Evolutionary conservation across 1,140 invertebrate species (phyloP), one percentile per base, ranked within the genome.

Genomic region (Ectropis grisescens): DNA sequence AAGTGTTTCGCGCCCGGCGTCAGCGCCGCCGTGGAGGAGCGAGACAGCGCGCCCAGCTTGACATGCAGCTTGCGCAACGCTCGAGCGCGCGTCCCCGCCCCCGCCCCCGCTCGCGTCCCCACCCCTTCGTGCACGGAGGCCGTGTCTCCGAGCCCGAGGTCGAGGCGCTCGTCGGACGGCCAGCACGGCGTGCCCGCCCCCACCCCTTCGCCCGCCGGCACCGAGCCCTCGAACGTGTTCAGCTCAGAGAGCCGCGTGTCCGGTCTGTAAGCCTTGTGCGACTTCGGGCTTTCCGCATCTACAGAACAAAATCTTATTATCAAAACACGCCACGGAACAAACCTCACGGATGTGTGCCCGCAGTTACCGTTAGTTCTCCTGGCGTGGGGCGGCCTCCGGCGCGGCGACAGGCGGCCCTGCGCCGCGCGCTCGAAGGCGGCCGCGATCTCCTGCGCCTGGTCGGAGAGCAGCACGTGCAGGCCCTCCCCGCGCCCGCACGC

Each of bases 401-500:
- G 29, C 1, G 84, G 71, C n/a, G 85, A 74, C 6, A 93, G 72
- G 42, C 89, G 90, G 2, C 91, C 90, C 33, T 89, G 87, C 0
- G 91, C 88, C 0, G 92, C 92, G 15, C 92, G 69, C 36, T 93
- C 88, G 41, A 94, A 85, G 8, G 89, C 88, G 26, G 87, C 84
- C 1, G 87, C 86, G 29, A 95, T 89, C 31, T 92, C 89, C 14
- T 90, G 87, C 1, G 89, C 90, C 55, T 92, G 90, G 58, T 93
- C 92, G 1, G 89, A 91, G 33, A 92, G 84, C 2, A 94, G 78
- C 19, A 94, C 89, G 59, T 93, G 90, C 2, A 94, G 82, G 0
- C 93, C 93, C 68, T 93, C 91, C 3, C 91, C 91, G 40, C 90
- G 90, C 1, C 92, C 91, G 72, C 94, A 96, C 29, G 89, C 84